Evolutionary conservation across 2,797 vertebrate species (phyloP), one percentile per base, ranked within the genome.

Genomic region (Lagodon rhomboides): DNA sequence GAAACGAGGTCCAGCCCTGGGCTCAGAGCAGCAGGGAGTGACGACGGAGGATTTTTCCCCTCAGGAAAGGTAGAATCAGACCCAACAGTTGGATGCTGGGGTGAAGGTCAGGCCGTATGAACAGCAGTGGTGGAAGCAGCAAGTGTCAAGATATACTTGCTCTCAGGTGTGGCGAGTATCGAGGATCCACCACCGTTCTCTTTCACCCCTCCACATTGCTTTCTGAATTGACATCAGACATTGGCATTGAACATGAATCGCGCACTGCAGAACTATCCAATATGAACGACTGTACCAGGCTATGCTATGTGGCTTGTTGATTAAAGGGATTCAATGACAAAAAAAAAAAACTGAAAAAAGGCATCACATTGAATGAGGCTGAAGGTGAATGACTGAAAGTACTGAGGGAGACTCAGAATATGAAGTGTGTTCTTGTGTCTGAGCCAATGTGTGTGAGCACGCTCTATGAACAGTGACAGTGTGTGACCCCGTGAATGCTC

Each of bases 401-500:
- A 18, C 10, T 1, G 53, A 54, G 15, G 22, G 10, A 34, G 5
- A 34, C 20, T 58, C 62, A 22, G 1, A 75, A 9, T 25, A 44
- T 60, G 8, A 59, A 63, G 11, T 66, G n/a, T 17, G 34, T 63
- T 23, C 23, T 62, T 58, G 12, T 34, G 12, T 43, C 18, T 69
- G 9, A 66, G 13, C 34, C 34, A 38, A 10, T 49, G 11, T 68
- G 46, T 49, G 30, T 59, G 53, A 69, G 41, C 20, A 23, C 25
- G 27, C 12, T 56, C 53, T 46, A 65, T 46, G 50, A 25, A 69
- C 44, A 71, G 62, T 27, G 43, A 51, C 58, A 56, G 18, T 18
- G 47, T 49, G 64, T 16, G 46, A 68, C 34, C 59, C 43, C 71
- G 68, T 49, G 64, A 65, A 44, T 56, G n/a, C 30, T 71, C 72